phyloP scores from a whole-genome alignment of 2,888 invertebrate species.

The Troilus luridus region DNA sequence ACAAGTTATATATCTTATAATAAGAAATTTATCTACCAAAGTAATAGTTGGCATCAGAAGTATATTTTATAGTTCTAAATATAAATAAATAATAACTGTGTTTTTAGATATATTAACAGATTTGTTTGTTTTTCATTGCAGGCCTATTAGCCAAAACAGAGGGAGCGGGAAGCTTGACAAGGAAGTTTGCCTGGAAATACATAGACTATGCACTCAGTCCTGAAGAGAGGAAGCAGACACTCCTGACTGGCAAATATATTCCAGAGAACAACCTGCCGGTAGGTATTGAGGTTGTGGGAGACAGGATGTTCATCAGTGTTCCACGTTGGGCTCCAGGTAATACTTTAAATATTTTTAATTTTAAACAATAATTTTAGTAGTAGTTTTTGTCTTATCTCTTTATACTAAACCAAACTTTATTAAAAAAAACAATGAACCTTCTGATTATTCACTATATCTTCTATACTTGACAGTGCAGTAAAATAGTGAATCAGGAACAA shows the following conservation, averaged over 20 bases:
- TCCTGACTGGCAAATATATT: slow-evolving; percentile 77
- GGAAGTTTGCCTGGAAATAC: slow-evolving; percentile 82
- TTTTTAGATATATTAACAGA: no score
- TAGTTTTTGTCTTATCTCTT: not conserved
- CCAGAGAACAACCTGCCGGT: slow-evolving; percentile 87
- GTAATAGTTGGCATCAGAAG: no score
- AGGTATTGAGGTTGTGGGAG: slow-evolving; percentile 84
- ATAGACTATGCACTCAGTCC: slow-evolving; percentile 82
- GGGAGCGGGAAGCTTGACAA: slow-evolving; percentile 71
- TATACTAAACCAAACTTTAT: no score
- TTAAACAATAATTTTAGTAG: not conserved
- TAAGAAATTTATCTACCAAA: no score
- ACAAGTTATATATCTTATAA: no score
- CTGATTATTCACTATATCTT: no score
- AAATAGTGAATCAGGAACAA: no score
- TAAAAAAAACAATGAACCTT: no score
- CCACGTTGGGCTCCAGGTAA: slow-evolving; percentile 85
- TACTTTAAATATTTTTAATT: not conserved
- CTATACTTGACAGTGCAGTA: no score
- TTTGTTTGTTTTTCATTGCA: slow-evolving; percentile 25
- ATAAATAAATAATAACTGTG: no score
- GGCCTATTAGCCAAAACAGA: slow-evolving; percentile 50
- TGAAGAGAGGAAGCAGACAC: slow-evolving; percentile 75
- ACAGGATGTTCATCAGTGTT: slow-evolving; percentile 86
- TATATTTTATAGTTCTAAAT: no score